A percentile compares a stretch with the other conserved stretches of the same genome.
These are phyloP conservation scores for Anoura caudifer DNA, from an alignment of 2,113 vertebrate genomes.

Conservation along the genomic window DNA sequence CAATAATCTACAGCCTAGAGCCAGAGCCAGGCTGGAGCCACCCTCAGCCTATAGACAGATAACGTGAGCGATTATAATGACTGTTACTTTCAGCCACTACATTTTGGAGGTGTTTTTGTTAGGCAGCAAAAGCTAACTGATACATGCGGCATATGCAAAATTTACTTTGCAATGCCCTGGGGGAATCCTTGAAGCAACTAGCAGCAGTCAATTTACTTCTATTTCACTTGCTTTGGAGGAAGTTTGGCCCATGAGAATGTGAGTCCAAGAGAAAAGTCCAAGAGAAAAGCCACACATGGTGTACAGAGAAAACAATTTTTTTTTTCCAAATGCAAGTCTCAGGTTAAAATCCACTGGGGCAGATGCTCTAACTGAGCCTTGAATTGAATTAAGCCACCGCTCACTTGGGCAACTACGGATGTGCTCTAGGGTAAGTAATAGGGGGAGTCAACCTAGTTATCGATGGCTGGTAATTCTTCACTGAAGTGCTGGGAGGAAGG, in stretches of 20 bases:
- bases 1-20: background rate
- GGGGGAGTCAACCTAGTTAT: background rate
- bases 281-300: background rate
- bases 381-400: background rate
- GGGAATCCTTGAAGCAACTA: background rate
- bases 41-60: background rate
- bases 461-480: background rate
- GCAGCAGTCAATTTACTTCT: background rate
- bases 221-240: background rate
- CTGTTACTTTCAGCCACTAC: background rate
- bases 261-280: background rate
- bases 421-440: background rate
- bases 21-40: background rate
- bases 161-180: background rate
- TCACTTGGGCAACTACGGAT: background rate
- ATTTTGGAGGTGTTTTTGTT: background rate
- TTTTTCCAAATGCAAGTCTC: background rate
- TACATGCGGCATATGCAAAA: background rate
- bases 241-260: background rate
- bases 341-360: background rate
- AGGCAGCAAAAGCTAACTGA: background rate
- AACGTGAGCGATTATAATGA: rapidly evolving
- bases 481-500: background rate
- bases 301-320: background rate
- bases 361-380: background rate